Conservation (phyloP, 2,113 vertebrate genomes). For the Ciconia boyciana region DNA sequence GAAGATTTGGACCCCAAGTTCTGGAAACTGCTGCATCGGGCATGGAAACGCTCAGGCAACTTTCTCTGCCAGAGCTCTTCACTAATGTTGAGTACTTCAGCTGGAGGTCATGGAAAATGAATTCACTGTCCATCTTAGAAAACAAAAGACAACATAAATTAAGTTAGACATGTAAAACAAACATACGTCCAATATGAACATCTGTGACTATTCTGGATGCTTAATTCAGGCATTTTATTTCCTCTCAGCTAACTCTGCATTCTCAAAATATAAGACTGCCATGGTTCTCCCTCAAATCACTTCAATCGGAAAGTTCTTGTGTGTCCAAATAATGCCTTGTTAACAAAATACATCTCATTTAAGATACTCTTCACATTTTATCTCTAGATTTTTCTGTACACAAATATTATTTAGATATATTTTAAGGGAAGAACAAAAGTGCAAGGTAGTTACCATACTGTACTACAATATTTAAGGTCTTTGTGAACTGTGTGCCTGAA, state of each 20-base stretch:
- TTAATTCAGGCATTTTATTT: not conserved
- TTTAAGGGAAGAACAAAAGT: not conserved
- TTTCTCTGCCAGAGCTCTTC: not conserved
- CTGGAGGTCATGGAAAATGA: not conserved
- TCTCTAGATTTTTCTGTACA: not conserved
- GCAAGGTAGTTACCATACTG: not conserved
- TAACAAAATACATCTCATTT: not conserved
- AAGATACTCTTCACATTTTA: not conserved
- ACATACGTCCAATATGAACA: not conserved
- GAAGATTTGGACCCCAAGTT: not conserved
- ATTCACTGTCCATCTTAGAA: not conserved
- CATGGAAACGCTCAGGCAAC: not conserved
- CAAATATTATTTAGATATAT: not conserved
- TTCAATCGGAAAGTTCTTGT: not conserved
- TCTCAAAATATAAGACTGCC: not conserved
- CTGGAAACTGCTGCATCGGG: not conserved
- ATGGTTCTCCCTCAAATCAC: not conserved
- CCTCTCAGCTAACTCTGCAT: not conserved
- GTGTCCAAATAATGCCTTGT: not conserved
- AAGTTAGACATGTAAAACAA: not conserved
- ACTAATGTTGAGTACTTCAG: not conserved
- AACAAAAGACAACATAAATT: not conserved
- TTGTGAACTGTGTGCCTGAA: not conserved
- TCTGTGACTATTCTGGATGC: not conserved
- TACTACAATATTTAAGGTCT: not conserved